Conservation (phyloP, 2,113 vertebrate species). For the Antennarius striatus region DNA sequence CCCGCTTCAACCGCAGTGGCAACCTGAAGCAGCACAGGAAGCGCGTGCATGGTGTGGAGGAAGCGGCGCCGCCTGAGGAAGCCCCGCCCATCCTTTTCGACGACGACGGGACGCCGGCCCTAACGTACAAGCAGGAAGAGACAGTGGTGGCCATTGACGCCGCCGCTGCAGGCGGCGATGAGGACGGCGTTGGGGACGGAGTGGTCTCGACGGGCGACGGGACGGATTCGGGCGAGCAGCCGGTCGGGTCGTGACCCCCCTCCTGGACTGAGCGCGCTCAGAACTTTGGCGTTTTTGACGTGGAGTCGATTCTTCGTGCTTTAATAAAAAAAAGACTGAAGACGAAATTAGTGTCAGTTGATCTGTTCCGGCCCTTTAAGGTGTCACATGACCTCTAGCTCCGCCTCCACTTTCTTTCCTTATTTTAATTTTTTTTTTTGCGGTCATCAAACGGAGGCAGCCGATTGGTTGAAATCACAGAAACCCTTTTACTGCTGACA, state of each 20-base stretch:
- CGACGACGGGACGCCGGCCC: not conserved
- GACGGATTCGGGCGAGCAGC: not conserved
- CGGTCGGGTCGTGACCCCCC: not conserved
- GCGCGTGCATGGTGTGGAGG: slow-evolving; percentile 57
- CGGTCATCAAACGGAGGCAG: not conserved
- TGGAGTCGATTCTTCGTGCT: too few species aligned
- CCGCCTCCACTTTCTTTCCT: too few species aligned
- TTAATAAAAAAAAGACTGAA: too few species aligned
- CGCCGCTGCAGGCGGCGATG: accelerated
- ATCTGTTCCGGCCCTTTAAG: too few species aligned
- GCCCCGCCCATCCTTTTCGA: slow-evolving; percentile 52
- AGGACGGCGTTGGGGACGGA: too few species aligned
- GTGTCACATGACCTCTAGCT: not conserved
- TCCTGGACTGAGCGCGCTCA: not conserved
- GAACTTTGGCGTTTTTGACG: not conserved
- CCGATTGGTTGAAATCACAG: slow-evolving; percentile 6
- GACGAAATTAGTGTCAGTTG: too few species aligned
- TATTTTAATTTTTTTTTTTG: not conserved
- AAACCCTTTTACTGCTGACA: not conserved
- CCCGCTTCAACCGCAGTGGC: slow-evolving; percentile 61
- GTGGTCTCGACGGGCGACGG: not conserved
- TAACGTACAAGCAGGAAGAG: slow-evolving; percentile 58
- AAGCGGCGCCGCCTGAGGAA: accelerated
- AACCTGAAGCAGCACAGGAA: slow-evolving; percentile 69
- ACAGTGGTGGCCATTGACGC: not conserved